Base-by-base conservation (phyloP, 1,140 invertebrate species). In the Apis mellifera region DNA sequence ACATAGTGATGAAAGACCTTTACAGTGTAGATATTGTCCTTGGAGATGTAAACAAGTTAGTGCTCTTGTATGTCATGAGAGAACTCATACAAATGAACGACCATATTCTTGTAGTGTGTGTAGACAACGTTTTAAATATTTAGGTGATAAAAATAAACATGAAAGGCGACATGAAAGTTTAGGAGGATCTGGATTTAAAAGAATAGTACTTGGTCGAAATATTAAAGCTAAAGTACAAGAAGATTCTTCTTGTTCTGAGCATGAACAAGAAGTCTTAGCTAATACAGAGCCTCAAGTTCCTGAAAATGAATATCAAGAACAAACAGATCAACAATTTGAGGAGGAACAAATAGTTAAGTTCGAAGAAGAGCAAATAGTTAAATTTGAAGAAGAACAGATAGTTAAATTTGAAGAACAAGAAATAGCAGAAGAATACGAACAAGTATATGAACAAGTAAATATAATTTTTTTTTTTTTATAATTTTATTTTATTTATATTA, bases 81-180 rank as follows among this genome's bases (percentile, higher is more conserved):
- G 99, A 82, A 99, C 99, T 2, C 99, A 99, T 91, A 99, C 99
- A 9, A 98, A 99, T 93, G 99, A 99, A 94, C 95, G 99, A 74
- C 99, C 99, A 1, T 99, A 99, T 93, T 97, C 98, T 60, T 99
- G 99, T 94, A 98, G 99, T 91, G 98, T 99, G 84, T 99, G 99
- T 92, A 97, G 97, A 57, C 99, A 99, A 93, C 97, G 98, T 2
- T 99, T 99, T 94, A 95, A 99, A 85, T 95, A 99, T 92, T 98
- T 99, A 90, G 98, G 99, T 92, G 94, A 94, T 70, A 94, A 94
- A 55, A 94, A 94, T 66, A 94, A 94, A 62, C 94, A 94, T 23
- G 93, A 94, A 57, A 90, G 93, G 59, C 82, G 93, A 75, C 94
- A 94, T 57, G 94, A 94, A 60, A 91, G 89, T 64, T 87, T 94